These are phyloP conservation scores for Malurus splendens DNA, from an alignment of 2,797 vertebrate genomes.

Conservation along the genomic window DNA sequence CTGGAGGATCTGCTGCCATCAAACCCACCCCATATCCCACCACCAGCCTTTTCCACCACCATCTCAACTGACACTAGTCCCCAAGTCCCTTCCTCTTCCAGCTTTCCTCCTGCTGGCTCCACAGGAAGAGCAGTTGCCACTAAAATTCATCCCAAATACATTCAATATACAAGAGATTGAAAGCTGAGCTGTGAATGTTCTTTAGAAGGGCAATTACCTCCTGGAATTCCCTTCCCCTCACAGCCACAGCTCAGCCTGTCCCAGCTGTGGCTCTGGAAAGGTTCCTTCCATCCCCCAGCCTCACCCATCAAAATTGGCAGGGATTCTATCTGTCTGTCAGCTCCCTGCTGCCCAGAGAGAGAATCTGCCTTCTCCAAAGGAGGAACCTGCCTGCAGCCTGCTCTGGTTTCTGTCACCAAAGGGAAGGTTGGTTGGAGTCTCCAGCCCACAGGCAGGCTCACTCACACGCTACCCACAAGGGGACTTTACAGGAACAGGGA, in stretches of 20 bases:
- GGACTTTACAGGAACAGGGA: not conserved
- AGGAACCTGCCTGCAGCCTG: not conserved
- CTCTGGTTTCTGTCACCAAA: not conserved
- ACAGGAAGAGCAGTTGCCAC: not conserved
- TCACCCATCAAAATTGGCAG: not conserved
- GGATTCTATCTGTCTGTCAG: not conserved
- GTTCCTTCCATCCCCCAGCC: not conserved
- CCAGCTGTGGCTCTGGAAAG: not conserved
- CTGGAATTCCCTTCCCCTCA: not conserved
- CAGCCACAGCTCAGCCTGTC: not conserved
- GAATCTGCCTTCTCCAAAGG: not conserved
- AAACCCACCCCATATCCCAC: rapidly evolving
- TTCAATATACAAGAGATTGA: rapidly evolving
- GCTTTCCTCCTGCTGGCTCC: not conserved
- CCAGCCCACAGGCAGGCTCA: not conserved
- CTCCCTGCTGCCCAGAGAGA: rapidly evolving
- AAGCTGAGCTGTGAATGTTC: not conserved
- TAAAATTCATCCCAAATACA: rapidly evolving
- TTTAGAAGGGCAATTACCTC: not conserved
- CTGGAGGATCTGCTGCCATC: not conserved
- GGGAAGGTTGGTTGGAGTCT: not conserved
- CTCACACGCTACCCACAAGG: not conserved
- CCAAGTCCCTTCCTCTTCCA: not conserved
- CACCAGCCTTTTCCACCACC: not conserved
- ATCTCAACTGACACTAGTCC: not conserved